These are phyloP conservation scores for Poecilobothrus nobilitatus DNA, from an alignment of 2,888 invertebrate species.

Conservation along the genomic window DNA sequence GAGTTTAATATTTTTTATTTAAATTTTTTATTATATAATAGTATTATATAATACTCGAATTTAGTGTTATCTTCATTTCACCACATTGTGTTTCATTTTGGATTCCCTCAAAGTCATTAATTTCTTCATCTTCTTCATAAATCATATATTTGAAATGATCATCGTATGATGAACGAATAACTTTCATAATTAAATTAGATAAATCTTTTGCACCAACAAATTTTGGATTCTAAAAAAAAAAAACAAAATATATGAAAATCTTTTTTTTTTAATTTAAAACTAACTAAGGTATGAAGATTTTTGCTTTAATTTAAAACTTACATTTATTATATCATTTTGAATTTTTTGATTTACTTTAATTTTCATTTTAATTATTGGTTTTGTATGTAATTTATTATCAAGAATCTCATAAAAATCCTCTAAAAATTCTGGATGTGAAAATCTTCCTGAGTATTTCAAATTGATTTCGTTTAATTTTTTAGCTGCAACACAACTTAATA, in stretches of 20 bases:
- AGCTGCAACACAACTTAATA: not conserved
- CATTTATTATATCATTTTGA: not conserved
- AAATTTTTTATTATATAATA: too few species aligned
- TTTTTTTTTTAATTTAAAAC: not conserved
- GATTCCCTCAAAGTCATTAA: not conserved
- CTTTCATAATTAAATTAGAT: not conserved
- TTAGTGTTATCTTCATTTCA: not conserved
- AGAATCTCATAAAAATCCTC: not conserved
- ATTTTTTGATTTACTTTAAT: not conserved
- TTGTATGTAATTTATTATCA: not conserved
- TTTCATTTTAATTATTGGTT: not conserved
- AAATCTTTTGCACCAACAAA: not conserved
- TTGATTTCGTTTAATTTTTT: conserved; percentile 9
- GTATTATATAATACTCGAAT: not conserved
- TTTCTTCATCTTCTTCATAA: not conserved
- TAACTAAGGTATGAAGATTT: too few species aligned
- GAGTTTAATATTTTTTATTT: too few species aligned
- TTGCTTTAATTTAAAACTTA: not conserved
- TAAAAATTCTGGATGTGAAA: conserved; percentile 6
- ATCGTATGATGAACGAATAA: not conserved
- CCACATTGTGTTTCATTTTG: not conserved
- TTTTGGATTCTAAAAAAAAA: conserved; percentile 3
- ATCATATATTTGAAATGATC: not conserved
- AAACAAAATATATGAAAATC: not conserved
- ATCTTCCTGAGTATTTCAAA: not conserved